Percentiles rank a stretch among this genome's conserved stretches.
Evolutionary conservation across 2,888 invertebrate species (phyloP).

Genomic region (Melinopterus prodromus): DNA sequence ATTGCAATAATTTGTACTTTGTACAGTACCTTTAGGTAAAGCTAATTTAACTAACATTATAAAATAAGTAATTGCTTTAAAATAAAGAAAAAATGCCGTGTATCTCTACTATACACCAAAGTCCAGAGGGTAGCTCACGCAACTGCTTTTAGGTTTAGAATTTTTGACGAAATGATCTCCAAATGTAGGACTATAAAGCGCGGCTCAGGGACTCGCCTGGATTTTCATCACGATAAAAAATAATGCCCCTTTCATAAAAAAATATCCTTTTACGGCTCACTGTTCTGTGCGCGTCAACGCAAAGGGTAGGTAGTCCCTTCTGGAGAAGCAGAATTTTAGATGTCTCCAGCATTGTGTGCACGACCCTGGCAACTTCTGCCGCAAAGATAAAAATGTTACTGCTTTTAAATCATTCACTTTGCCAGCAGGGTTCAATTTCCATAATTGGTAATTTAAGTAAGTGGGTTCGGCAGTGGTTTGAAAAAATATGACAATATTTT

Average conservation of each 20-base stretch:
- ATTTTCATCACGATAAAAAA: slow-evolving; percentile 4
- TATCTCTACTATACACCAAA: too few species aligned
- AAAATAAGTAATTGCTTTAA: too few species aligned
- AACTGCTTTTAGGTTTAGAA: neutral
- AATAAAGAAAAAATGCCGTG: too few species aligned
- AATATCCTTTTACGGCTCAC: neutral
- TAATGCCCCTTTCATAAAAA: neutral
- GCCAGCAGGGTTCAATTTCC: neutral
- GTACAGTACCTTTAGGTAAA: too few species aligned
- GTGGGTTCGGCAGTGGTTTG: neutral
- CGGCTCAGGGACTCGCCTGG: neutral
- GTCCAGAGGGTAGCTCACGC: too few species aligned
- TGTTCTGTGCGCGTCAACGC: neutral
- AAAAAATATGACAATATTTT: too few species aligned
- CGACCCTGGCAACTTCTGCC: neutral
- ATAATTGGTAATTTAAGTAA: neutral
- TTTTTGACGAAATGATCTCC: neutral
- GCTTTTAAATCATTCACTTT: neutral
- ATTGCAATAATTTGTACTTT: too few species aligned
- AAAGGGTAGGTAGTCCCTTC: neutral
- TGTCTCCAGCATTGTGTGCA: neutral
- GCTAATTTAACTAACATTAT: too few species aligned
- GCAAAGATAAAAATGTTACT: neutral
- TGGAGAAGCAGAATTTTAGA: neutral
- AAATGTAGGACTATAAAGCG: neutral